Conservation (phyloP, 2,888 invertebrate genomes). For the Drosophila tripunctata region DNA sequence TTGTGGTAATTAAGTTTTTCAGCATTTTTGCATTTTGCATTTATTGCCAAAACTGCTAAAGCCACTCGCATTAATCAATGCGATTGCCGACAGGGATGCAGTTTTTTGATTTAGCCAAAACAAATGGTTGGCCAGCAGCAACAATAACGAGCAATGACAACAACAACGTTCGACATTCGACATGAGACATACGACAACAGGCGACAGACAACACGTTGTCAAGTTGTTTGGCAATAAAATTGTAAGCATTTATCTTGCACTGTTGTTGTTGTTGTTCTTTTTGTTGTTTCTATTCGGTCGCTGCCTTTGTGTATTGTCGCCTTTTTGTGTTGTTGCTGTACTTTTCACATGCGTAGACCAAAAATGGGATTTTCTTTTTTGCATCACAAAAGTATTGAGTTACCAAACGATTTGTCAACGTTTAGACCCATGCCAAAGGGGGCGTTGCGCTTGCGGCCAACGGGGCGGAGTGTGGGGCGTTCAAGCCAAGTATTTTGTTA, state of each 20-base stretch:
- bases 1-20: slow-evolving; percentile 71
- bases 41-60: slow-evolving; percentile 28
- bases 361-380: slow-evolving; percentile 69
- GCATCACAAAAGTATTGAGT: slow-evolving; percentile 78
- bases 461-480: slow-evolving; percentile 7
- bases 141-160: slow-evolving; percentile 19
- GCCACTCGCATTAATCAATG: slow-evolving; percentile 65
- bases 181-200: slow-evolving; percentile 38
- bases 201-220: slow-evolving; percentile 61
- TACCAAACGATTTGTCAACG: slow-evolving; percentile 80
- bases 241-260: slow-evolving; percentile 79
- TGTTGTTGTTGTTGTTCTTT: slow-evolving; percentile 35
- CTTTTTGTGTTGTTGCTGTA: slow-evolving; percentile 21
- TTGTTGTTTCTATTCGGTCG: slow-evolving; percentile 40
- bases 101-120: slow-evolving; percentile 41
- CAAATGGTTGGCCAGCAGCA: slow-evolving; percentile 38
- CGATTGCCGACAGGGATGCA: slow-evolving; percentile 64
- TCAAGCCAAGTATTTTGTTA: slow-evolving; percentile 62
- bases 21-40: slow-evolving; percentile 4
- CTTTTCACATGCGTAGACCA: slow-evolving; percentile 65
- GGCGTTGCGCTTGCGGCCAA: background rate
- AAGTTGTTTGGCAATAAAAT: slow-evolving; percentile 77
- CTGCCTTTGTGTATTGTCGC: slow-evolving; percentile 39
- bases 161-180: slow-evolving; percentile 28
- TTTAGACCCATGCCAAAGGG: slow-evolving; percentile 48